These are phyloP conservation scores for Orussus abietinus DNA, from an alignment of 1,140 invertebrate species.

Conservation along the genomic window DNA sequence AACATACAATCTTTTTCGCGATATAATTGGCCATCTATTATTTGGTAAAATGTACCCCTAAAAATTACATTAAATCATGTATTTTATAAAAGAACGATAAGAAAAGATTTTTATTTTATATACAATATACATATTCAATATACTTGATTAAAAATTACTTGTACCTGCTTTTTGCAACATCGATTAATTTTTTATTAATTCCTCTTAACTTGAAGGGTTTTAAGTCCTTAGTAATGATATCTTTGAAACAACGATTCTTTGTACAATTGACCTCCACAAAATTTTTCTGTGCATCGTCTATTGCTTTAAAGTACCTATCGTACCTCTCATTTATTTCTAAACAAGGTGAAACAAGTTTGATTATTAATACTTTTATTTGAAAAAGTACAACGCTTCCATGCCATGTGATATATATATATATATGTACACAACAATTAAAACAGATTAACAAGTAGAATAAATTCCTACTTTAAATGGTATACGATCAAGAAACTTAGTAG, in stretches of 20 bases:
- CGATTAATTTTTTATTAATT: slow-evolving; percentile 65
- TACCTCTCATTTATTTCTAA: slow-evolving; percentile 30
- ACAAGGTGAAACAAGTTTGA: slow-evolving; percentile 3
- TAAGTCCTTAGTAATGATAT: slow-evolving; percentile 68
- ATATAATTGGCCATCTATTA: slow-evolving; percentile 77
- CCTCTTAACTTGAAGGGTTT: slow-evolving; percentile 63
- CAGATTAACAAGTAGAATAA: too few relatives aligned
- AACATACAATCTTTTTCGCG: slow-evolving; percentile 85
- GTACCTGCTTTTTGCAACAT: slow-evolving; percentile 57
- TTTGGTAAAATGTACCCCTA: slow-evolving; percentile 80
- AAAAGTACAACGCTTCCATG: too few relatives aligned
- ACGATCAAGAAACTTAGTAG: too few relatives aligned
- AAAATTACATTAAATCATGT: too few relatives aligned
- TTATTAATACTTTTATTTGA: neutral
- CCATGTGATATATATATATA: too few relatives aligned
- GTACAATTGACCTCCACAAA: slow-evolving; percentile 33
- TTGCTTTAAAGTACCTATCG: slow-evolving; percentile 27
- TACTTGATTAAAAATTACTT: slow-evolving; percentile 8
- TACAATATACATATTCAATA: too few relatives aligned
- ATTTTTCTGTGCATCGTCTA: slow-evolving; percentile 30
- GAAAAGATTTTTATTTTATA: too few relatives aligned
- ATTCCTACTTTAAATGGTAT: too few relatives aligned
- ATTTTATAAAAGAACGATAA: too few relatives aligned
- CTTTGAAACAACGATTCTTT: slow-evolving; percentile 61
- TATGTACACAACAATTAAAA: too few relatives aligned